Percentiles rank a stretch among this genome's conserved stretches.
Evolutionary conservation across 2,797 vertebrate genomes (phyloP).

Genomic region (Macropus fuliginosus): DNA sequence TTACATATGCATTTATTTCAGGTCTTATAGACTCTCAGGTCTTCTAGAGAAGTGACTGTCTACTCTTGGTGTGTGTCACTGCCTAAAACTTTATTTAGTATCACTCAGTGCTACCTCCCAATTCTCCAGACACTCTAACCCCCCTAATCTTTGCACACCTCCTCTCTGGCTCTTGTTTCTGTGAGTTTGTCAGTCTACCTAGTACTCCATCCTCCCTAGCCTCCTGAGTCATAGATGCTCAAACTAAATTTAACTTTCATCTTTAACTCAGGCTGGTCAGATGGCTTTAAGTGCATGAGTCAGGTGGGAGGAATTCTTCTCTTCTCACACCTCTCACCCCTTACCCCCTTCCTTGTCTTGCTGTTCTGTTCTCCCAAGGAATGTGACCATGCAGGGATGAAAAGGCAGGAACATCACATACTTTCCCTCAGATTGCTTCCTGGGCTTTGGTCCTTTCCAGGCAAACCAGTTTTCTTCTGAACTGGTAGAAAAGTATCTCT

Average conservation of each 20-base stretch:
- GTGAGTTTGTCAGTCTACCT: background rate
- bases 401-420: background rate
- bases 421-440: background rate
- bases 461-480: background rate
- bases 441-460: background rate
- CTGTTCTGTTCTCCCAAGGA: background rate
- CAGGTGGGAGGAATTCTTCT: constrained; percentile 5
- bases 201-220: background rate
- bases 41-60: background rate
- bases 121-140: background rate
- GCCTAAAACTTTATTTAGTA: background rate
- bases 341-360: background rate
- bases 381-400: background rate
- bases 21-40: background rate
- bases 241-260: background rate
- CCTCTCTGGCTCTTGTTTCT: background rate
- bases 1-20: background rate
- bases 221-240: background rate
- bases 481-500: background rate
- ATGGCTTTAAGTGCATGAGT: background rate
- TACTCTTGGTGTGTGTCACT: background rate
- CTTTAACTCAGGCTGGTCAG: background rate
- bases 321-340: background rate
- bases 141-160: background rate
- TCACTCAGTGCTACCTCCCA: background rate